Percentiles rank a stretch among this genome's conserved stretches.
Evolutionary conservation across 2,113 vertebrate genomes (phyloP).

Genomic region (Eclectus roratus): DNA sequence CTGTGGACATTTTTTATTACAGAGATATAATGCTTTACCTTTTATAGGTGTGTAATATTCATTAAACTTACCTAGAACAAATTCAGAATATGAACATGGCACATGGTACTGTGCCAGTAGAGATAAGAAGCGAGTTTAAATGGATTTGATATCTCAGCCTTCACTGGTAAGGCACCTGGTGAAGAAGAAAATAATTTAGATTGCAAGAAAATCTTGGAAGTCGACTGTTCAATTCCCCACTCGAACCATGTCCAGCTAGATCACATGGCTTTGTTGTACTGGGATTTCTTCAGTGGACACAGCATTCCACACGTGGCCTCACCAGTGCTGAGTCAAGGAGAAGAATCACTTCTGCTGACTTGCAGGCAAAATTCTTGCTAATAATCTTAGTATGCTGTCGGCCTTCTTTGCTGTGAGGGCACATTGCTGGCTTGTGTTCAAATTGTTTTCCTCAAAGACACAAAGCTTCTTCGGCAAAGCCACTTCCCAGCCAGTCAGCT

Average conservation of each 20-base stretch:
- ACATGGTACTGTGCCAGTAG: neutral
- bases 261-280: neutral
- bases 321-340: neutral
- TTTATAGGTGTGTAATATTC: neutral
- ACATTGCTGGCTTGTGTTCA: neutral
- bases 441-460: neutral
- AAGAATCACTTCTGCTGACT: neutral
- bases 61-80: neutral
- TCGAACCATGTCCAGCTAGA: neutral
- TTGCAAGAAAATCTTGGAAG: neutral
- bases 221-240: neutral
- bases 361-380: neutral
- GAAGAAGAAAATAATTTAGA: neutral
- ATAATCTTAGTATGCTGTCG: neutral
- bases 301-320: neutral
- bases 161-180: neutral
- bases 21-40: neutral
- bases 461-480: neutral
- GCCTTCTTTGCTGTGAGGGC: neutral
- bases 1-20: neutral
- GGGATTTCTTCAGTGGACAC: neutral
- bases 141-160: neutral
- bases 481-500: neutral
- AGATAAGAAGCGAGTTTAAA: neutral
- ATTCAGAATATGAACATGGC: neutral